Evolutionary conservation across 2,113 vertebrate species (phyloP), one percentile per base, ranked within the genome.

Genomic region (Oplegnathus fasciatus): DNA sequence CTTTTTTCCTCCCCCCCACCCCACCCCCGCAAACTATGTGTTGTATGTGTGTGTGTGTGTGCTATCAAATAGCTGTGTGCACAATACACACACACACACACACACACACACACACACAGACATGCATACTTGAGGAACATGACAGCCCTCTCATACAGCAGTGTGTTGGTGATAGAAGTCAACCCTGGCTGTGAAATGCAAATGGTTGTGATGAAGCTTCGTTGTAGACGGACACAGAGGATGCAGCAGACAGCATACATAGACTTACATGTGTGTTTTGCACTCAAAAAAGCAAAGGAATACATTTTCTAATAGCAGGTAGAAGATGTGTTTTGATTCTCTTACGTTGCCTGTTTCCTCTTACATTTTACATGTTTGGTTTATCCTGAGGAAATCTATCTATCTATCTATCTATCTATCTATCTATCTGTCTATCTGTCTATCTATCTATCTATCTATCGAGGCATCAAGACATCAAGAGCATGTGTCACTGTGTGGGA

Each of bases 171-270:
- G 90, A 89, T 91, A 83, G 82, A 86, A 92, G 91, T 89, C 89
- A 88, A 86, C 84, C 65, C 83, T 69, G 65, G 81, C 85, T 90
- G 80, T 88, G 88, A 91, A 90, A 93, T 93, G 93, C 86, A 92
- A 92, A 92, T 89, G 44, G 24, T 40, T 79, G 57, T 57, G 70
- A 89, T 91, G 84, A 89, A 82, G 61, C 77, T 84, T 15, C 30
- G 5, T 48, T 78, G 57, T 44, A 69, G 89, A 87, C 15, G 20
- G 84, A 87, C 71, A 66, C 40, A 32, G 55, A 85, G 61, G 68
- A 87, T 83, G 42, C 67, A 74, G 54, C 75, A 79, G 86, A 88
- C 81, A 88, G 81, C 44, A 89, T 72, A 78, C 80, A 87, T 83
- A 67, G 32, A 68, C 83, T 60, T 74, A 78, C 50, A 68, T 60